Evolutionary conservation across 2,888 invertebrate species (phyloP), one percentile per base, ranked within the genome.

Genomic region (Acleris sparsana): DNA sequence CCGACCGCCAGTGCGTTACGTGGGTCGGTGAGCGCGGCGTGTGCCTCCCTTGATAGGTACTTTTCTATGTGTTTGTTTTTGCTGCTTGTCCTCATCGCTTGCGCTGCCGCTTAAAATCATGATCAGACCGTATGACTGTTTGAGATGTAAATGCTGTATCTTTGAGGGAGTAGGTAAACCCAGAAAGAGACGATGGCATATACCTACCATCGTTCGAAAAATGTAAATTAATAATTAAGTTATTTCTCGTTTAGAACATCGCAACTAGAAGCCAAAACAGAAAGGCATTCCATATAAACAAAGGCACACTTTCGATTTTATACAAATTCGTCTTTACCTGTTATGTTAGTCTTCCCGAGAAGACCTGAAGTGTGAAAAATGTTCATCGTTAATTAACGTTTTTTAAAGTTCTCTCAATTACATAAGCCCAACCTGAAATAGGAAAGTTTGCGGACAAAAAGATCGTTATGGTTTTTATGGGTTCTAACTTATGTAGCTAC

Each of bases 311-410:
- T 77, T 79, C 76, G 78, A 78, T 78, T 75, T 78, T 75, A 80
- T 80, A 82, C 73, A 77, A 75, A 64, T 58, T 71, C 66, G 39
- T 76, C 73, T 86, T 93, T 93, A 93, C 93, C 93, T 93, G 93
- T 92, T 84, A 93, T 90, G 89, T 92, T 93, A 84, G 93, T 93
- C 93, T 93, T 93, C 89, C 93, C 93, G 92, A 93, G 93, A 93
- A 93, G 93, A 93, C 93, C 93, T 93, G 93, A 89, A 92, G 92
- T 88, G 88, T 92, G 91, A 92, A 92, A 92, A 92, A 92, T 87
- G 80, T 88, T 89, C 89, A 91, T 88, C 88, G 89, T 92, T 91
- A 92, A 89, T 89, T 88, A 85, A 85, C 83, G 11, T 80, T 82
- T 86, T 85, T 87, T 84, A 75, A 78, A 73, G 72, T 74, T 80